Base-by-base conservation (phyloP, 2,113 vertebrate species). In the Nansenia antarctica region DNA sequence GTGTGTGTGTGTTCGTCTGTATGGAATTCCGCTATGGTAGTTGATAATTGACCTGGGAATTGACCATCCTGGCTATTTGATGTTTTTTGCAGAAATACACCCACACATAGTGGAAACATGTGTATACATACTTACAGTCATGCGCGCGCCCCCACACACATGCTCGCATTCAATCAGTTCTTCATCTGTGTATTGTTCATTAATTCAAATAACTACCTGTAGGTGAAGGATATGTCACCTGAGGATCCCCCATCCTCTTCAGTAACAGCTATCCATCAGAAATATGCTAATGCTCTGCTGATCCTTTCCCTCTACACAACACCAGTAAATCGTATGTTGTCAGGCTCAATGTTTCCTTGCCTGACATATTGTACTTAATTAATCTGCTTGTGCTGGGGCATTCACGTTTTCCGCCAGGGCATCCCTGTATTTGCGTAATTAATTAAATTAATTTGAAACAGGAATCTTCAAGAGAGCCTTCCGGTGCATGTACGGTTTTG, bases 361-460 rank as follows among this genome's bases (percentile, higher is more conserved):
- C 63, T 52, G 73, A 86, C 81, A 32, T 74, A 82, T n/a, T n/a
- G n/a, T n/a, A 76, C 82, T 87, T 87, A 87, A 87, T 88, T 85
- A 83, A 86, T 84, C 81, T 77, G 64, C 81, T 77, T 49, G 72
- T 79, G 80, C 70, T 69, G 74, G 82, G 82, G 81, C 82, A 63
- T 76, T 18, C 30, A 27, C 78, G 79, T 65, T 74, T 58, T 79
- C 80, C 79, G 73, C 80, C 62, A 76, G 81, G 81, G 79, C 80
- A 67, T 84, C 78, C 79, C 57, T 52, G 79, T 80, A 87, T 87
- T 89, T 88, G 80, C 86, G 85, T 85, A 85, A 89, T 88, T 86
- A 87, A 88, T 85, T 85, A 86, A 88, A 87, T 81, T 85, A 87
- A 84, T 87, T 86, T 76, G 82, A 84, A 81, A 81, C 2, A 32